phyloP scores from a whole-genome alignment of 2,113 vertebrate species.

The Pionites leucogaster region DNA sequence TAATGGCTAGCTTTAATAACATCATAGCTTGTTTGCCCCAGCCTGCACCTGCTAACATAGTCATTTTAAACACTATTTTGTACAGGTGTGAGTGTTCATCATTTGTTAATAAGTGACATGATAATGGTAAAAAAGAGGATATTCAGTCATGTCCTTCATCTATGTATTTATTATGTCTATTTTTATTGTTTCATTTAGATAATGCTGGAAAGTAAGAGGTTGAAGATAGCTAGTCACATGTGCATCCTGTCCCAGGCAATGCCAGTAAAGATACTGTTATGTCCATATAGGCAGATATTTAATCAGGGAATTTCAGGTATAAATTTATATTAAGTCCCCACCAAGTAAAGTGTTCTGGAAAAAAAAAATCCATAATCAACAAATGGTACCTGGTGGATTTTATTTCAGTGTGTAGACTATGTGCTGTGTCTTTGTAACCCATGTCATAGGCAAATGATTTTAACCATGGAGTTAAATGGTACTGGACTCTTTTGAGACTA shows the following conservation, averaged over 20 bases:
- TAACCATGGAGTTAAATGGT: neutral
- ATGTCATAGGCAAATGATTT: neutral
- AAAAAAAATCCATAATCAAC: neutral
- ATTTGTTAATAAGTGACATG: neutral
- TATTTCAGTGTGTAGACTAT: neutral
- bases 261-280: neutral
- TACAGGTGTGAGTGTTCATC: neutral
- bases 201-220: neutral
- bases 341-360: neutral
- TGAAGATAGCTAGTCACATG: neutral
- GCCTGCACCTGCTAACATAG: neutral
- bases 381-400: neutral
- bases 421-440: neutral
- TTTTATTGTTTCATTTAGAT: neutral
- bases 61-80: neutral
- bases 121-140: neutral
- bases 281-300: neutral
- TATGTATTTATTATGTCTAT: neutral
- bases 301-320: neutral
- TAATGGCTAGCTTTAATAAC: conserved; percentile 17
- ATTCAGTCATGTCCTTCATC: neutral
- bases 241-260: neutral
- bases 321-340: neutral
- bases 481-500: neutral
- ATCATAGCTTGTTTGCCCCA: neutral